A percentile compares a stretch with the other conserved stretches of the same genome.
Evolutionary conservation across 2,797 vertebrate genomes (phyloP).

Genomic region (Chrysocyon brachyurus): DNA sequence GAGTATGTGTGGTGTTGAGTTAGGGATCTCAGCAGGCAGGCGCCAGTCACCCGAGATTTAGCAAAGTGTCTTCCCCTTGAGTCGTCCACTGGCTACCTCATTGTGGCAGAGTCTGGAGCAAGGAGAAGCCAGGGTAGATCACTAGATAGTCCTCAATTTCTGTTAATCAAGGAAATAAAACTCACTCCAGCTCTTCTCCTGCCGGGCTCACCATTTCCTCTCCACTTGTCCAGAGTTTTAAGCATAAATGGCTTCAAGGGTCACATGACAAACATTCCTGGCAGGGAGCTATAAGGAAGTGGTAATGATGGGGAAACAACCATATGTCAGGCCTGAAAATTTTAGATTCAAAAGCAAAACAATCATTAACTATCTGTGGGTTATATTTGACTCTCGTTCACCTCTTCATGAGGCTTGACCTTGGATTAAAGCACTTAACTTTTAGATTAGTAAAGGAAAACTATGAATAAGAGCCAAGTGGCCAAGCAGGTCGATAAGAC

Average conservation of each 20-base stretch:
- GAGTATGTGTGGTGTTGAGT: accelerated
- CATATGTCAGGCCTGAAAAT: not conserved
- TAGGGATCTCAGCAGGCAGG: not conserved
- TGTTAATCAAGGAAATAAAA: not conserved
- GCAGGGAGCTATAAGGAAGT: not conserved
- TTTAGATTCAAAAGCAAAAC: not conserved
- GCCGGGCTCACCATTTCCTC: not conserved
- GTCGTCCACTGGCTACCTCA: not conserved
- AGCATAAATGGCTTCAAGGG: not conserved
- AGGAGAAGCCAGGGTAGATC: not conserved
- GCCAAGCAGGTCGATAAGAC: not conserved
- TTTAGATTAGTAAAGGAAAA: not conserved
- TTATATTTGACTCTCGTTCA: not conserved
- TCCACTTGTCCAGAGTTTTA: not conserved
- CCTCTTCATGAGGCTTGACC: not conserved
- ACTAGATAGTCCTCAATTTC: not conserved
- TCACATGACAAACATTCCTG: not conserved
- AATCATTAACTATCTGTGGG: not conserved
- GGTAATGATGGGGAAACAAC: not conserved
- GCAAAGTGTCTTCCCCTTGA: not conserved
- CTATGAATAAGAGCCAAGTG: not conserved
- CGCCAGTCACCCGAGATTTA: not conserved
- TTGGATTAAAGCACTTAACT: not conserved
- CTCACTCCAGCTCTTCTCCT: not conserved
- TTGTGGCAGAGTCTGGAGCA: not conserved